Evolutionary conservation across 2,113 vertebrate genomes (phyloP).

Genomic region (Irena cyanogastra): DNA sequence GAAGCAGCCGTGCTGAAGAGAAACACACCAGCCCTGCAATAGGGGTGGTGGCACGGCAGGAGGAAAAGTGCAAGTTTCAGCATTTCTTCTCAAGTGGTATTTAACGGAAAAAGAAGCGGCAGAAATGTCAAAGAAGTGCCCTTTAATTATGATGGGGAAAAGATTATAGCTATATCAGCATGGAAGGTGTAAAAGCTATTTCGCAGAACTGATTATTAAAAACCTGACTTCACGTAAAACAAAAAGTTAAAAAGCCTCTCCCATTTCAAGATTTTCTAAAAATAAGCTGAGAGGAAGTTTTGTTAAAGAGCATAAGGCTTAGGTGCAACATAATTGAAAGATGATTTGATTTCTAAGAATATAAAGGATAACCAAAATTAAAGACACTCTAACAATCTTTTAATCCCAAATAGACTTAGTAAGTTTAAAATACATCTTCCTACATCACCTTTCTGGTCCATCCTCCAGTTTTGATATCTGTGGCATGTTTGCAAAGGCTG

Average conservation of each 20-base stretch:
- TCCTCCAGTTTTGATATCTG: not conserved
- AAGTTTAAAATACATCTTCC: not conserved
- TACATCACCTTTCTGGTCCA: not conserved
- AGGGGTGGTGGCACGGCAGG: not conserved
- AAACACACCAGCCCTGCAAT: not conserved
- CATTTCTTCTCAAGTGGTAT: not conserved
- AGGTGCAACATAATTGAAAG: not conserved
- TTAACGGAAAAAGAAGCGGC: not conserved
- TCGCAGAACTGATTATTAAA: not conserved
- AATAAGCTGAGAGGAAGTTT: not conserved
- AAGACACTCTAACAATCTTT: not conserved
- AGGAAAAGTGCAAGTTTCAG: not conserved
- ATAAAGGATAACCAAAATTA: not conserved
- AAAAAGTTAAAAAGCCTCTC: not conserved
- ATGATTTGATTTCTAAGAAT: not conserved
- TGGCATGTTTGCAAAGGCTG: not conserved
- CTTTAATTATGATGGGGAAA: not conserved
- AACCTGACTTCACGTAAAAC: not conserved
- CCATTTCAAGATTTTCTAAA: not conserved
- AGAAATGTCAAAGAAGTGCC: not conserved
- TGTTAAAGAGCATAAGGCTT: not conserved
- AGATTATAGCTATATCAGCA: not conserved
- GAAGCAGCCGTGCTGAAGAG: not conserved
- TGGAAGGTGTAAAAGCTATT: not conserved
- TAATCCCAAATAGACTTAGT: not conserved